Percentiles rank a stretch among this genome's conserved stretches.
These are phyloP conservation scores for Manis javanica DNA, from an alignment of 2,797 vertebrate species.

Conservation along the genomic window DNA sequence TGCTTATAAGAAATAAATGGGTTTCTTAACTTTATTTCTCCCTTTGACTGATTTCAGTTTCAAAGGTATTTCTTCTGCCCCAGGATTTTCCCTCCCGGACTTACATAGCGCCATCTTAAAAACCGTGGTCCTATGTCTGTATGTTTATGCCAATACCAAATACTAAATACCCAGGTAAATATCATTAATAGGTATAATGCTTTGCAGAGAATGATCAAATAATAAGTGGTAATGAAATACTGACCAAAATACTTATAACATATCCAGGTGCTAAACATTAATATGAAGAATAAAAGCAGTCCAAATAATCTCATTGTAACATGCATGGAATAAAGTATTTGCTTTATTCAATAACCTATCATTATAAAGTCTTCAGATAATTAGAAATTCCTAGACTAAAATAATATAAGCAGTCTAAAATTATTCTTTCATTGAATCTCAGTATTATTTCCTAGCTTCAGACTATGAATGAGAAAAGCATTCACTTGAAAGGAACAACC, in stretches of 20 bases:
- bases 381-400: conserved; percentile 44
- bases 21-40: too few relatives aligned
- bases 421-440: conserved; percentile 15
- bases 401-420: conserved; percentile 25
- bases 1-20: too few relatives aligned
- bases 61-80: too few relatives aligned
- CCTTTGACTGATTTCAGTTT: too few relatives aligned
- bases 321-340: background rate
- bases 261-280: background rate
- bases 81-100: too few relatives aligned
- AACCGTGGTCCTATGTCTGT: background rate
- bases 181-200: background rate
- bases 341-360: background rate
- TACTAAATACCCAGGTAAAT: background rate
- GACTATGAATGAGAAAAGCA: conserved; percentile 19
- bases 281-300: background rate
- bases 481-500: background rate
- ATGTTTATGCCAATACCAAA: background rate
- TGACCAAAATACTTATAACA: conserved; percentile 15
- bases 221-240: conserved; percentile 29
- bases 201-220: background rate
- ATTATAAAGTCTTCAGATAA: conserved; percentile 13
- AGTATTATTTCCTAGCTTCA: conserved; percentile 29
- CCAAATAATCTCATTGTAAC: background rate
- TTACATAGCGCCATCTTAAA: background rate